These are phyloP conservation scores for Caenorhabditis briggsae DNA, from an alignment of 1,140 invertebrate genomes.

Conservation along the genomic window DNA sequence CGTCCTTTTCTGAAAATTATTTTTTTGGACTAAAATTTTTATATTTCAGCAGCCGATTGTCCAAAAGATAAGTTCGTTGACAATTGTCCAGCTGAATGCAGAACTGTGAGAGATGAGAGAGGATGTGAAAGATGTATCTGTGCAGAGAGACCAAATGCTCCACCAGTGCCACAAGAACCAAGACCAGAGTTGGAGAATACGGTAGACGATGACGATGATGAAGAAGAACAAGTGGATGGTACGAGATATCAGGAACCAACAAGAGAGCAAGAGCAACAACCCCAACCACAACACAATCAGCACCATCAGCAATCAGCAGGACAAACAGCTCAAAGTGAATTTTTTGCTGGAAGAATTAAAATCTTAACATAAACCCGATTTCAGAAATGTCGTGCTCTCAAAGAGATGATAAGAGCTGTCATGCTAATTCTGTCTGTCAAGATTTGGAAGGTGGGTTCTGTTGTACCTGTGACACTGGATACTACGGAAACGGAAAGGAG, in stretches of 20 bases:
- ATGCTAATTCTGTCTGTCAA: slow-evolving; percentile 86
- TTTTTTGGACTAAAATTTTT: not conserved
- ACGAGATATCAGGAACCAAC: slow-evolving; percentile 27
- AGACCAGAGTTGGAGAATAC: slow-evolving; percentile 54
- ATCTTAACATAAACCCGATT: not conserved
- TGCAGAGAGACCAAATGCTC: slow-evolving; percentile 46
- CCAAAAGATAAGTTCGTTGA: slow-evolving; percentile 64
- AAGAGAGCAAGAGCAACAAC: not conserved
- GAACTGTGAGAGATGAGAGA: slow-evolving; percentile 61
- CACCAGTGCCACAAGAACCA: slow-evolving; percentile 23
- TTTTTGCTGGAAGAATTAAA: not conserved
- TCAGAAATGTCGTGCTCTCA: slow-evolving; percentile 79
- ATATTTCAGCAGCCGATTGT: slow-evolving; percentile 61
- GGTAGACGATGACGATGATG: slow-evolving; percentile 48
- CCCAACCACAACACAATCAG: not conserved
- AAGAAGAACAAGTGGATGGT: slow-evolving; percentile 50
- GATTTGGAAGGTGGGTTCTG: slow-evolving; percentile 89
- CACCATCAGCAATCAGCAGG: not conserved
- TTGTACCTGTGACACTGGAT: slow-evolving; percentile 86
- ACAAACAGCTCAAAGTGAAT: not conserved
- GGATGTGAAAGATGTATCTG: slow-evolving; percentile 66
- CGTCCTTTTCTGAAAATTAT: slow-evolving; percentile 33
- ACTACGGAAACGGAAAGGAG: slow-evolving; percentile 90
- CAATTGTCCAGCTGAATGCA: slow-evolving; percentile 63
- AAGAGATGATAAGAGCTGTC: slow-evolving; percentile 83